A percentile compares a stretch with the other conserved stretches of the same genome.
Evolutionary conservation across 2,797 vertebrate genomes (phyloP).

Genomic region (Chelmon rostratus): DNA sequence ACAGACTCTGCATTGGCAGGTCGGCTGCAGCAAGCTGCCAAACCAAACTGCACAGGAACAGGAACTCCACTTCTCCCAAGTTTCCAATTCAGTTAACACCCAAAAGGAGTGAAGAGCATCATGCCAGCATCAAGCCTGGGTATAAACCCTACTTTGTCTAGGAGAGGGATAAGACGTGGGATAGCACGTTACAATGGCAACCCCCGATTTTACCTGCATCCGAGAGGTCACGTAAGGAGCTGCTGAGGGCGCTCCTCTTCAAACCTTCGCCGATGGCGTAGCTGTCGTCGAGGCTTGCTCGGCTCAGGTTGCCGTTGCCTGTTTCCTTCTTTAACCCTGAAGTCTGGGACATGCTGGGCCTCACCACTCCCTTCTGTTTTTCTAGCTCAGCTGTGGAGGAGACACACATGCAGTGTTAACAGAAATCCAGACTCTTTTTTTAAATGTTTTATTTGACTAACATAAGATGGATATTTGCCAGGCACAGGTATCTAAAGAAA

Average conservation of each 20-base stretch:
- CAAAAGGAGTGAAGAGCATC: conserved; percentile 29
- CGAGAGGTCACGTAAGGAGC: conserved; percentile 95
- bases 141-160: conserved; percentile 38
- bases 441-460: not conserved
- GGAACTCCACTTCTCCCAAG: conserved; percentile 24
- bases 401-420: not conserved
- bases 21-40: conserved; percentile 3
- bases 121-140: conserved; percentile 54
- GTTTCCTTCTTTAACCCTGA: conserved; percentile 94
- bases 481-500: not conserved
- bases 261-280: conserved; percentile 93
- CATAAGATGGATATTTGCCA: not conserved
- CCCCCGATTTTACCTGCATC: conserved; percentile 91
- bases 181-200: not conserved
- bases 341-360: conserved; percentile 93
- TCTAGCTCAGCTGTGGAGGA: conserved; percentile 92
- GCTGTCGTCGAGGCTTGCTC: conserved; percentile 95
- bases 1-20: conserved; percentile 9
- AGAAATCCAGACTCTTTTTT: not conserved
- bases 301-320: conserved; percentile 91
- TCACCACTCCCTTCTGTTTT: conserved; percentile 96
- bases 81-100: conserved; percentile 22
- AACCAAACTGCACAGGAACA: conserved; percentile 7
- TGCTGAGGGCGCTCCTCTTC: conserved; percentile 96
- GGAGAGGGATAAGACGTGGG: conserved; percentile 5